phyloP scores from a whole-genome alignment of 2,113 vertebrate species.

The Psittacula cyanocephala region DNA sequence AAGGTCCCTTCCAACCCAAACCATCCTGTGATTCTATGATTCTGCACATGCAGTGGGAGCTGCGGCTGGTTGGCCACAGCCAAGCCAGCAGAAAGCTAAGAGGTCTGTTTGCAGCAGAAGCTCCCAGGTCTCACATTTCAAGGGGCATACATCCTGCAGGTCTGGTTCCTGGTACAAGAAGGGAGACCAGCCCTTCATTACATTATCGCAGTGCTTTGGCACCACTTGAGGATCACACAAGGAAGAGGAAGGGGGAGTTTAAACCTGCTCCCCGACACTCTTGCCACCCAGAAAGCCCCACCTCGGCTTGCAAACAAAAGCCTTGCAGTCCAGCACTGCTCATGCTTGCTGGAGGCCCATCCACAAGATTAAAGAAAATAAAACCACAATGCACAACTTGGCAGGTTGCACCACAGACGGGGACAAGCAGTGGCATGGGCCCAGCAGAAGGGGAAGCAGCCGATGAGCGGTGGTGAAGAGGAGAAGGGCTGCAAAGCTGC shows the following conservation, averaged over 20 bases:
- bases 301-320: neutral
- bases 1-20: neutral
- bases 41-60: accelerated
- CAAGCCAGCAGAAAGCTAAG: neutral
- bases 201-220: neutral
- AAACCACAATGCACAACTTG: neutral
- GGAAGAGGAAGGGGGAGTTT: neutral
- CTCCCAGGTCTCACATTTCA: neutral
- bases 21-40: neutral
- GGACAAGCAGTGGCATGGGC: accelerated
- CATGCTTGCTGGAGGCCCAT: neutral
- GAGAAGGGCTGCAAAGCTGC: neutral
- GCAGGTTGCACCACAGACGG: neutral
- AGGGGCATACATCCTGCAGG: neutral
- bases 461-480: accelerated
- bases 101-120: neutral
- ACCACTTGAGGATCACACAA: neutral
- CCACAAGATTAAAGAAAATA: neutral
- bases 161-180: neutral
- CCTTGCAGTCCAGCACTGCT: neutral
- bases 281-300: neutral
- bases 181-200: neutral
- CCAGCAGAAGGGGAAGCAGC: neutral
- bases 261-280: neutral
- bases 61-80: neutral